Evolutionary conservation across 2,797 vertebrate species (phyloP).

Genomic region (Amblyraja radiata): DNA sequence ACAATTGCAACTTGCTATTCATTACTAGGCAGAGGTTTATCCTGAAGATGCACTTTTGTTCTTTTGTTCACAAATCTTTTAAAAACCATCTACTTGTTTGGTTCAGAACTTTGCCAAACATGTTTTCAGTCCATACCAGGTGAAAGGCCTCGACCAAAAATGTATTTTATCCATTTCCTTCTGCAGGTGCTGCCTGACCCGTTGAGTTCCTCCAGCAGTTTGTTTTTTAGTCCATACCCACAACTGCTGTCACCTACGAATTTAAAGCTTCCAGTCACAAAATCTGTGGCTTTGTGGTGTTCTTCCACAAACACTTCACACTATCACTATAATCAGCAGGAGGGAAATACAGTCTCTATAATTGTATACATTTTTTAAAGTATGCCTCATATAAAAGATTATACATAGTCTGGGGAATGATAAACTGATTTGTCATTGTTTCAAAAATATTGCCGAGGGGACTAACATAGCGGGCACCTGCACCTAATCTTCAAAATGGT

Average conservation of each 20-base stretch:
- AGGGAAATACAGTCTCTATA: neutral
- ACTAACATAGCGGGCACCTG: neutral
- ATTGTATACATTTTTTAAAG: neutral
- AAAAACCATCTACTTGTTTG: neutral
- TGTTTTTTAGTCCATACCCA: neutral
- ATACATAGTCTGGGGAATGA: neutral
- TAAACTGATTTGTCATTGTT: conserved; percentile 18
- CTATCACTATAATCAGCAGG: neutral
- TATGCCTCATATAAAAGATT: neutral
- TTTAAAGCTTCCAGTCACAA: conserved; percentile 9
- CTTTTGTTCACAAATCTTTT: neutral
- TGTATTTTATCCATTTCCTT: too few species aligned
- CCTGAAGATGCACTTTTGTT: too few species aligned
- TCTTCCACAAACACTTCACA: neutral
- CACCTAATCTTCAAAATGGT: neutral
- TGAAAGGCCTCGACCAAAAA: too few species aligned
- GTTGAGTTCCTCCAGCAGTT: too few species aligned
- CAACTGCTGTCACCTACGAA: neutral
- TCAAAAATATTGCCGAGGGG: neutral
- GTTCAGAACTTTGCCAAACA: neutral
- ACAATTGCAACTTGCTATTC: neutral
- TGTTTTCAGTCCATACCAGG: neutral
- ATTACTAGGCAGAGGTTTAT: neutral
- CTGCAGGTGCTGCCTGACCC: too few species aligned
- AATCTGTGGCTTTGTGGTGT: neutral